A percentile compares a stretch with the other conserved stretches of the same genome.
Conservation (phyloP, 30 jellyfish, hydroid and myxozoan species). For the Clytia hemisphaerica region DNA sequence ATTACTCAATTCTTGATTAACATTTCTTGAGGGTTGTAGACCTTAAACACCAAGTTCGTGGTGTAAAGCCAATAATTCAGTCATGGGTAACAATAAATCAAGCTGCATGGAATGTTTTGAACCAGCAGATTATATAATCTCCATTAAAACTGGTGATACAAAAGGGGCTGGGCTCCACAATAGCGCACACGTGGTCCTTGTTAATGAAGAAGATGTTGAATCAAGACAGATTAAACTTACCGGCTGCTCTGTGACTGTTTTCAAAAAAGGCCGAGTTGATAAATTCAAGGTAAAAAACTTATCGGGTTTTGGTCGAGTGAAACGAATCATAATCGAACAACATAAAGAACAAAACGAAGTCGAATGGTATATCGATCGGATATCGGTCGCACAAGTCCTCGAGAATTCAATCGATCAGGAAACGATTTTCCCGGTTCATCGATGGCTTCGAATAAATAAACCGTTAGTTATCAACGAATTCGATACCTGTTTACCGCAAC, state of each 20-base stretch:
- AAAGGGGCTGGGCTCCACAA: slow-evolving; percentile 98
- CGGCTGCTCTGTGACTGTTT: slow-evolving; percentile 96
- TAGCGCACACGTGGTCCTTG: slow-evolving; percentile 51
- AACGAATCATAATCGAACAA: slow-evolving; percentile 49
- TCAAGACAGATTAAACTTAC: slow-evolving; percentile 69
- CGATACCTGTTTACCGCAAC: slow-evolving; percentile 74
- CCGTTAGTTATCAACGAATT: slow-evolving; percentile 43
- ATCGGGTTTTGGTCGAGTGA: slow-evolving; percentile 66
- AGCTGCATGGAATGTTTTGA: slow-evolving; percentile 87
- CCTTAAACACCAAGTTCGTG: too few relatives aligned
- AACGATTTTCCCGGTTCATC: slow-evolving; percentile 77
- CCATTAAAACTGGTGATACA: slow-evolving; percentile 92
- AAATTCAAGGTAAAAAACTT: slow-evolving; percentile 59
- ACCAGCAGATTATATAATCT: slow-evolving; percentile 73
- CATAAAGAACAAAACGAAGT: slow-evolving; percentile 90
- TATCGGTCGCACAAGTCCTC: slow-evolving; percentile 51
- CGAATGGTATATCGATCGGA: slow-evolving; percentile 82
- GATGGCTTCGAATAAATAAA: slow-evolving; percentile 78
- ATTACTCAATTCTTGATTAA: too few relatives aligned
- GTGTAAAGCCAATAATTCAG: too few relatives aligned
- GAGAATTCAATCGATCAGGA: slow-evolving; percentile 49
- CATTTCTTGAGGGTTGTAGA: too few relatives aligned
- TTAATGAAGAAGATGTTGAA: slow-evolving; percentile 60
- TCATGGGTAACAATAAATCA: slow-evolving; percentile 81
- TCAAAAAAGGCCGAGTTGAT: slow-evolving; percentile 80